Base-by-base conservation (phyloP, 2,797 vertebrate species). In the Rachycentron canadum region DNA sequence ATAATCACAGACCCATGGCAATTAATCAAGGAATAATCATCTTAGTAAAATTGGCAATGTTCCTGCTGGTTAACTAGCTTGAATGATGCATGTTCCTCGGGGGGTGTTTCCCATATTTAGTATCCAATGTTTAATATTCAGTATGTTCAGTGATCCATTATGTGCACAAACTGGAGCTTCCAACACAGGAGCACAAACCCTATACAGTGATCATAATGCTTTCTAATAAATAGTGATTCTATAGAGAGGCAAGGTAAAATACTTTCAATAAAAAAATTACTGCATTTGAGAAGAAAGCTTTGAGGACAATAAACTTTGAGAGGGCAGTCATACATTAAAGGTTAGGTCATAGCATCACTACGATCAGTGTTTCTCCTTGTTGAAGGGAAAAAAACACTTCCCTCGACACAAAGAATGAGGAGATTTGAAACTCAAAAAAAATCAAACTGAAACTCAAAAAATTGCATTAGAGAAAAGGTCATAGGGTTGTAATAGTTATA, bases 1-100 rank as follows among this genome's bases (percentile, higher is more conserved):
- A 34, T 89, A 89, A 91, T 92, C 80, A 87, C 64, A 80, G 65
- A 80, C 83, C 62, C 79, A 58, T 84, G 88, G 88, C 23, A 36
- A 84, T 85, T 86, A 89, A 90, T 93, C 81, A 86, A 70, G 73
- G 47, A 85, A 84, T 89, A 93, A 93, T 91, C 76, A 71, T 77
- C 83, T 91, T 87, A 83, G 81, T 79, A 32, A 84, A 91, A 88
- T 52, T 86, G 78, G 69, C 69, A 85, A 79, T 45, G 78, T 85
- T 85, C 74, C 82, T 80, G 78, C 66, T 85, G 84, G 64, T 71
- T 76, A 88, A 89, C 68, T 57, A 58, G 69, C 26, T 55, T 66
- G 63, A 81, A 70, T 87, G 50, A 84, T 59, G 41, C 14, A 5
- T 74, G 56, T 68, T 74, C 40, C 57, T 67, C 53, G 7, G 28